A percentile compares a stretch with the other conserved stretches of the same genome.
These are phyloP conservation scores for Caracal caracal DNA, from an alignment of 2,113 vertebrate genomes.

Conservation along the genomic window DNA sequence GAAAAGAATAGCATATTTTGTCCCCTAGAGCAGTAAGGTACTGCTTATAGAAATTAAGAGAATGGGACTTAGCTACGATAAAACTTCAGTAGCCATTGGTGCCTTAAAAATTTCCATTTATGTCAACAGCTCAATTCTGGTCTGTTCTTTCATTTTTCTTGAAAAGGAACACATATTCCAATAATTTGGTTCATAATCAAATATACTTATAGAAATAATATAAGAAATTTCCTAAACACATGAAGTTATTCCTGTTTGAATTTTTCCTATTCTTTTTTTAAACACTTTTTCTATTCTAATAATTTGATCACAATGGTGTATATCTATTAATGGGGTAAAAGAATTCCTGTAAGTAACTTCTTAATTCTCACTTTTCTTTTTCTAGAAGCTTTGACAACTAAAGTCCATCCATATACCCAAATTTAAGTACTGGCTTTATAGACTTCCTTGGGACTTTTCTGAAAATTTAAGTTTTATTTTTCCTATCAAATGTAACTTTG, in stretches of 20 bases:
- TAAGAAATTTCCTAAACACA: not conserved
- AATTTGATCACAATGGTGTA: not conserved
- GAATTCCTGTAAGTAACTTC: constrained; percentile 5
- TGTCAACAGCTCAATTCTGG: not conserved
- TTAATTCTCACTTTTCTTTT: not conserved
- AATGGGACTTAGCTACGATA: not conserved
- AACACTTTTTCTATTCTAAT: not conserved
- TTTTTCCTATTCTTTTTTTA: not conserved
- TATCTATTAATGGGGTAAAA: not conserved
- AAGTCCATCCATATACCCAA: not conserved
- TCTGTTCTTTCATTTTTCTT: constrained; percentile 31
- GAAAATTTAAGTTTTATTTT: constrained; percentile 20
- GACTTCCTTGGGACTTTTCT: not conserved
- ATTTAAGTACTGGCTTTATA: not conserved
- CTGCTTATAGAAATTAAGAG: not conserved
- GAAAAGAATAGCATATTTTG: not conserved
- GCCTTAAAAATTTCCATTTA: not conserved
- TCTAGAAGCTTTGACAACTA: not conserved
- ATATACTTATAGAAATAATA: not conserved
- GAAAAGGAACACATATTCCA: constrained; percentile 27
- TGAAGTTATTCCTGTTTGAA: not conserved
- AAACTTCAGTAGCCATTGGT: not conserved
- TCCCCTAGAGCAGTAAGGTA: not conserved
- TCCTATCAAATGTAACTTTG: not conserved
- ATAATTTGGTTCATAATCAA: not conserved